These are phyloP conservation scores for Haemorhous mexicanus DNA, from an alignment of 2,113 vertebrate species.

Conservation along the genomic window DNA sequence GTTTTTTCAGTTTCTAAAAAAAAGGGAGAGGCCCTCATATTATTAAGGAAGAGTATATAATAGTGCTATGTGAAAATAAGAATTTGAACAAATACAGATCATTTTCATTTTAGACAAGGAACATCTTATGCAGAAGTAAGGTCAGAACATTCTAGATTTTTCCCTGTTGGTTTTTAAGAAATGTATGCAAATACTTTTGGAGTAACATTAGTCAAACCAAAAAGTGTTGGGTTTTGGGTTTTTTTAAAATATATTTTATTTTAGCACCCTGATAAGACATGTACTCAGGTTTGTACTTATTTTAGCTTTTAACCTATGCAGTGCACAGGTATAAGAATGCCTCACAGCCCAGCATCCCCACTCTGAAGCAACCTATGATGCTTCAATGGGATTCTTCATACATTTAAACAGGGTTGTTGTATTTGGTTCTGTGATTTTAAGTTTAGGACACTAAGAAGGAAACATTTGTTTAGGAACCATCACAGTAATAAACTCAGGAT, in stretches of 20 bases:
- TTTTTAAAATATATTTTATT: neutral
- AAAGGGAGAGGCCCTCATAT: neutral
- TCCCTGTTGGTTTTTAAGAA: neutral
- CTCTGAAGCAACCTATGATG: neutral
- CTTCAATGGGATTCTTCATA: neutral
- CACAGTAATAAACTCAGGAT: neutral
- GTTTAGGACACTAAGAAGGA: neutral
- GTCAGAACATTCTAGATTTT: neutral
- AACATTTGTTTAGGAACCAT: neutral
- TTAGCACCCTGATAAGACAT: neutral
- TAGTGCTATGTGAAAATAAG: neutral
- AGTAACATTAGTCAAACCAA: neutral
- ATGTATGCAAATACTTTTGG: neutral
- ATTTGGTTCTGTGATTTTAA: neutral
- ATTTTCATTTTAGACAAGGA: neutral
- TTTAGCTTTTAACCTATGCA: neutral
- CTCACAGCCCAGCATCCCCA: neutral
- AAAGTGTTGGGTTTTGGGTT: neutral
- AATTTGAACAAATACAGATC: neutral
- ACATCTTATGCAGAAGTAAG: neutral
- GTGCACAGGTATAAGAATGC: neutral
- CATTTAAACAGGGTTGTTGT: neutral
- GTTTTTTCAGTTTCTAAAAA: neutral
- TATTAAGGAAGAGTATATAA: accelerated
- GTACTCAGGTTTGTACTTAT: neutral